phyloP scores from a whole-genome alignment of 1,140 invertebrate genomes.

The Pseudomyrmex sp. region DNA sequence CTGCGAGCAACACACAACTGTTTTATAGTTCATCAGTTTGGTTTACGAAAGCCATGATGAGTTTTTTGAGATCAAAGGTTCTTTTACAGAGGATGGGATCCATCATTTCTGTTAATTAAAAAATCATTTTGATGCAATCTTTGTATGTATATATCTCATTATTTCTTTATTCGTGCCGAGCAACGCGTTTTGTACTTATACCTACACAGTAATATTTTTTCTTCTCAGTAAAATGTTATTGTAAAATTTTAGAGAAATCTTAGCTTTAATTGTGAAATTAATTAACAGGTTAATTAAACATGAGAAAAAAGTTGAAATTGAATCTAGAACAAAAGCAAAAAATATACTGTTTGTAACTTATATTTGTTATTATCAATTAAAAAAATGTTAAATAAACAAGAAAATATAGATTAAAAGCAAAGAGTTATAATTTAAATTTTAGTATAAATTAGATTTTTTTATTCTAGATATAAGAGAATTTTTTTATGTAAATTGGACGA shows the following conservation, averaged over 20 bases:
- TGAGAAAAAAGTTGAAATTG: neutral
- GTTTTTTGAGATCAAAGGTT: slow-evolving; percentile 17
- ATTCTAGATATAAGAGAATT: no score
- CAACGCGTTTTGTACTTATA: neutral
- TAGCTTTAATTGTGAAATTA: slow-evolving; percentile 37
- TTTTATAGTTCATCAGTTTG: neutral
- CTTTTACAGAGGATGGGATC: neutral
- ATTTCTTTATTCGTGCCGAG: neutral
- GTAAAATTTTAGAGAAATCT: neutral
- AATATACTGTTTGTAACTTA: neutral
- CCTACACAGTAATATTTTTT: neutral
- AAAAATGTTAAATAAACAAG: neutral
- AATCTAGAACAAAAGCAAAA: neutral
- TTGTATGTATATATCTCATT: slow-evolving; percentile 16
- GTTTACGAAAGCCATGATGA: neutral
- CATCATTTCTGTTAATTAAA: slow-evolving; percentile 26
- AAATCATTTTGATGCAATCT: slow-evolving; percentile 33
- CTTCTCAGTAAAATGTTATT: slow-evolving; percentile 1
- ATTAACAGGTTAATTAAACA: slow-evolving; percentile 27
- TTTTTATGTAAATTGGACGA: no score
- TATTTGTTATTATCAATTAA: slow-evolving; percentile 17
- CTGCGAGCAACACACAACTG: neutral
- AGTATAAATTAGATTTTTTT: no score
- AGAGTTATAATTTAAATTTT: neutral
- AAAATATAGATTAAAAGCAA: neutral